A percentile compares a stretch with the other conserved stretches of the same genome.
phyloP scores from a whole-genome alignment of 2,113 vertebrate genomes.

The Cricetomys ansorgei region DNA sequence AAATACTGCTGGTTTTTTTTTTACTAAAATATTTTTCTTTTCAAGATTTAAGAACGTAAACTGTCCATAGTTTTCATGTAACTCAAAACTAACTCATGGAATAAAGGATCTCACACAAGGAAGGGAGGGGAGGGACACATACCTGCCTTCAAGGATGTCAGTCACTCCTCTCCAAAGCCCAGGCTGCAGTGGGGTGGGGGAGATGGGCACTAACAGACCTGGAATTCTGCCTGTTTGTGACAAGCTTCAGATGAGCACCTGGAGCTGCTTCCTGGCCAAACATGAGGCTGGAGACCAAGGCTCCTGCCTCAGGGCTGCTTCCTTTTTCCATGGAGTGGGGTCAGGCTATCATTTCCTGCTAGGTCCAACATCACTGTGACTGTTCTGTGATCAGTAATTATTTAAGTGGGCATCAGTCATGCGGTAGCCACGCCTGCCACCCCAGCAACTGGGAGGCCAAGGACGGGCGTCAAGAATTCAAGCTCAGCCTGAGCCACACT shows the following conservation, averaged over 20 bases:
- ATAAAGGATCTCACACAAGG: too few species aligned
- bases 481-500: fast-evolving
- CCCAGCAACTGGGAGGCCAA: not conserved
- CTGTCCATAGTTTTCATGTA: not conserved
- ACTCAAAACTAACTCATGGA: not conserved
- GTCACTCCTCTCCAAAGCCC: not conserved
- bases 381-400: not conserved
- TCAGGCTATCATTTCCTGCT: not conserved
- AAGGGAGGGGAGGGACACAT: not conserved
- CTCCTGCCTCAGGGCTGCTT: too few species aligned
- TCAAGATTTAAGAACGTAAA: not conserved
- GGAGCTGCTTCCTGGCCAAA: not conserved
- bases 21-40: not conserved
- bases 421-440: too few species aligned
- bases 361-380: too few species aligned
- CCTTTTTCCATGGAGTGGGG: too few species aligned
- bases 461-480: too few species aligned
- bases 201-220: too few species aligned
- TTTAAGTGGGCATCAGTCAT: not conserved
- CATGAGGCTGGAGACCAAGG: too few species aligned
- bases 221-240: not conserved
- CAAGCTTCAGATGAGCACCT: not conserved
- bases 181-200: not conserved
- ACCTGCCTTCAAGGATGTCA: not conserved
- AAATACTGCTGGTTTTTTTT: not conserved